These are phyloP conservation scores for Scatophagus argus DNA, from an alignment of 2,113 vertebrate genomes.

Conservation along the genomic window DNA sequence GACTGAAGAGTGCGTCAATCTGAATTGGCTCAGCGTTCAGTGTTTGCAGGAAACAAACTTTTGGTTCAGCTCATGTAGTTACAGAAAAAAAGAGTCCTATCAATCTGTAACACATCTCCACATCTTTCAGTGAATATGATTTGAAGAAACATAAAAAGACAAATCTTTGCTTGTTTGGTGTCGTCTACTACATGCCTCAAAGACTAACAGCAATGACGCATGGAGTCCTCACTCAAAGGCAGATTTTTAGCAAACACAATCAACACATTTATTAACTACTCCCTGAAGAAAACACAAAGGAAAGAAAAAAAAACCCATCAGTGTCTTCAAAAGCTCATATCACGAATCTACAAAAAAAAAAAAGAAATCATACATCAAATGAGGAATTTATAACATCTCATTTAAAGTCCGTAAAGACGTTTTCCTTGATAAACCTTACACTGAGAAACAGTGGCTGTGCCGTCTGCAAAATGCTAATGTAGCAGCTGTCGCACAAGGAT, in stretches of 20 bases:
- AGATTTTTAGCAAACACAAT: conserved; percentile 16
- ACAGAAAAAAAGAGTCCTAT: background rate
- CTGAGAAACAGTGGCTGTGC: conserved; percentile 59
- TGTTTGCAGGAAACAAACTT: conserved; percentile 82
- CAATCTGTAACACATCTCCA: conserved; percentile 44
- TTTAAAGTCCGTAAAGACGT: conserved; percentile 51
- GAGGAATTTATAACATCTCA: conserved; percentile 53
- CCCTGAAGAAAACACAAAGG: conserved; percentile 61
- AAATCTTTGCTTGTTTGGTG: conserved; percentile 14
- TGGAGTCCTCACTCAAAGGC: conserved; percentile 16
- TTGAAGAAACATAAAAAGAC: conserved; percentile 1
- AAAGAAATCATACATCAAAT: conserved; percentile 64
- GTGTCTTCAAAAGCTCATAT: conserved; percentile 77
- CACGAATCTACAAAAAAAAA: conserved; percentile 65
- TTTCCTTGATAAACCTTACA: conserved; percentile 21
- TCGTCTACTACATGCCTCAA: background rate
- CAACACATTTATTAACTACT: conserved; percentile 57
- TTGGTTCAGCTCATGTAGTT: conserved; percentile 51
- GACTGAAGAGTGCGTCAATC: conserved; percentile 49
- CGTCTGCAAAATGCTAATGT: conserved; percentile 39
- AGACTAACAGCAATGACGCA: background rate
- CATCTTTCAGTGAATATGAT: conserved; percentile 10
- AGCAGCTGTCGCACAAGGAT: conserved; percentile 34
- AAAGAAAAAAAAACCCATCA: conserved; percentile 67
- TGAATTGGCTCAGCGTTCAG: conserved; percentile 81